Percentiles rank a stretch among this genome's conserved stretches.
Conservation (phyloP, 2,888 invertebrate genomes). For the Drosophila merina region DNA sequence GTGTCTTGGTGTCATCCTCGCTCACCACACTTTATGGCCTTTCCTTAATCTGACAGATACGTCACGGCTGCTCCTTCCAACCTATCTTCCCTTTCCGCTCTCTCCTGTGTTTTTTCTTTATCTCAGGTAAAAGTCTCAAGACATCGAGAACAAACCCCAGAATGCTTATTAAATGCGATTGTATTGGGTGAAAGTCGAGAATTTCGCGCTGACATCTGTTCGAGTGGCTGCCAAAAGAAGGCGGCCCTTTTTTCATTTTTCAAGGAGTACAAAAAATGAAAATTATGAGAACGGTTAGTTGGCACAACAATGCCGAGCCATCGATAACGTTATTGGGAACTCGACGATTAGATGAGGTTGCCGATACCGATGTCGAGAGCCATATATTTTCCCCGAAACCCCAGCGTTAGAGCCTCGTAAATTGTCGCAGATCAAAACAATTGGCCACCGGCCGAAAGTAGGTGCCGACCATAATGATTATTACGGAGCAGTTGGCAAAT, state of each 20-base stretch:
- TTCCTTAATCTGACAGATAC: constrained; percentile 81
- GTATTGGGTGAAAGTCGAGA: constrained; percentile 64
- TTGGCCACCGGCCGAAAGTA: constrained; percentile 53
- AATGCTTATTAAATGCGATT: constrained; percentile 76
- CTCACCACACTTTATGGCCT: constrained; percentile 76
- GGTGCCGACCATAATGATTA: constrained; percentile 71
- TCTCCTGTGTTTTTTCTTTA: not conserved
- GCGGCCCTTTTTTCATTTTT: constrained; percentile 47
- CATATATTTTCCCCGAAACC: constrained; percentile 34
- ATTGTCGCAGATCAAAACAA: constrained; percentile 74
- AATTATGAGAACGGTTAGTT: constrained; percentile 57
- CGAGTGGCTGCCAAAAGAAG: constrained; percentile 58
- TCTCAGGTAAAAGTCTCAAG: constrained; percentile 20
- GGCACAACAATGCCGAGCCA: constrained; percentile 53
- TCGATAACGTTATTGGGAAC: constrained; percentile 43
- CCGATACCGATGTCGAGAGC: constrained; percentile 1
- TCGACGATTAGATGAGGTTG: constrained; percentile 60
- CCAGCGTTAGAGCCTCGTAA: constrained; percentile 46
- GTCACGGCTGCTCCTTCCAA: constrained; percentile 62
- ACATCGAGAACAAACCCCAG: constrained; percentile 15
- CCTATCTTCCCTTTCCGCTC: constrained; percentile 5
- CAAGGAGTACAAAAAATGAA: constrained; percentile 14
- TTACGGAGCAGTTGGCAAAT: constrained; percentile 74
- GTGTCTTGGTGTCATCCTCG: constrained; percentile 76
- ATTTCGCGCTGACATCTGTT: constrained; percentile 77